Evolutionary conservation across 2,888 invertebrate genomes (phyloP), one percentile per base, ranked within the genome.

Genomic region (Scelioninae gen. 1): DNA sequence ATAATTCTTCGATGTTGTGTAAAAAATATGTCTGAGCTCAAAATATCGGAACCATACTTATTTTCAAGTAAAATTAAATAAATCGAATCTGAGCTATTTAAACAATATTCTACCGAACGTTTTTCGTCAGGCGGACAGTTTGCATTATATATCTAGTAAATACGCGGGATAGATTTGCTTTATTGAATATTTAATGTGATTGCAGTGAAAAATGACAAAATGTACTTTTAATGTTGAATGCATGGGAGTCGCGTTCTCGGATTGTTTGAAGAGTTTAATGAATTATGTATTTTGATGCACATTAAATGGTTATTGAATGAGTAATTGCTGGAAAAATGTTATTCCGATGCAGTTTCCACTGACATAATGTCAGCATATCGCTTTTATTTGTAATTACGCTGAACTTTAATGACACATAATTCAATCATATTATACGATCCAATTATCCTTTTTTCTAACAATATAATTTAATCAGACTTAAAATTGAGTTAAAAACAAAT

Each of bases 301-400:
- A 65, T 75, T 75, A 75, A 75, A 75, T 66, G 75, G 49, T 65
- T 65, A 66, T 65, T 66, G 51, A 75, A 75, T 58, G 75, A 58
- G 47, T 66, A 65, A 65, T 58, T 65, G 65, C 53, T 56, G 66
- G 38, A 66, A 66, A 66, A 60, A 58, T 66, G 38, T 66, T 76
- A 66, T 51, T 56, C 55, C 15, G n/a, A 15, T 40, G 60, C 31
- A 34, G 40, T 31, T 13, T 38, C 23, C 53, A 49, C 13, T 71
- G 69, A 71, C 58, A 71, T 58, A 71, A 71, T 58, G 29, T 13
- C 15, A n/a, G 40, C 40, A n/a, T 40, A 58, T 16, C 23, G 58
- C 40, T 40, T 58, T 38, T 65, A 40, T 65, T 65, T 40, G 38
- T 29, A 38, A 65, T 53, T 23, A 15, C 38, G 40, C 51, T 65